phyloP scores from a whole-genome alignment of 2,113 vertebrate genomes.

The Ciconia boyciana region DNA sequence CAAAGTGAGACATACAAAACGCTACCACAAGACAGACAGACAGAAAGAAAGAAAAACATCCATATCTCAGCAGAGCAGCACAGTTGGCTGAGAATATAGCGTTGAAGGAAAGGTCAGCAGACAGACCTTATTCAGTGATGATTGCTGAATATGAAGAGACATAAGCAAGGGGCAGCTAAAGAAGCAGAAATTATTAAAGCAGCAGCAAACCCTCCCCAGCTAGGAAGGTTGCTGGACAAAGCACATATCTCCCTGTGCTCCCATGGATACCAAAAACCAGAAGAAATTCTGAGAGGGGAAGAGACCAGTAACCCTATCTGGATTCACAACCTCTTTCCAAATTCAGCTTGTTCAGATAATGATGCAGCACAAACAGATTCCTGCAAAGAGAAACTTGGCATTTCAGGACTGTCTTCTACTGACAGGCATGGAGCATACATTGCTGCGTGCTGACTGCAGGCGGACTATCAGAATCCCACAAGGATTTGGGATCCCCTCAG shows the following conservation, averaged over 20 bases:
- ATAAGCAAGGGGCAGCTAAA: neutral
- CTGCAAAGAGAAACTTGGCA: neutral
- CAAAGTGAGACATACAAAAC: conserved; percentile 28
- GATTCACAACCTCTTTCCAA: neutral
- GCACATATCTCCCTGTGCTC: neutral
- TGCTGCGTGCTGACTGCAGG: neutral
- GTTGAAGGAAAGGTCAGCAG: conserved; percentile 14
- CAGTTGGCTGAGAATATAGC: neutral
- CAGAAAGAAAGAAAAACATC: neutral
- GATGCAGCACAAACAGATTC: neutral
- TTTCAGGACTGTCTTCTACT: neutral
- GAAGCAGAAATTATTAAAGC: neutral
- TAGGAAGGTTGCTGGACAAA: neutral
- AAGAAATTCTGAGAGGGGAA: neutral
- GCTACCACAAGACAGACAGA: neutral
- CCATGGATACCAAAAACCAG: neutral
- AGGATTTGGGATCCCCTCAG: neutral
- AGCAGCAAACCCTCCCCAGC: neutral
- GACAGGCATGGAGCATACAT: neutral
- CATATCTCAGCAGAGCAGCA: neutral
- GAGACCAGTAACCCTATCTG: neutral
- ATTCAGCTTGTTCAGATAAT: neutral
- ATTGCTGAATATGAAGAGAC: neutral
- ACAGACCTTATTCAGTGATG: neutral
- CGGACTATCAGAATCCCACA: neutral